These are phyloP conservation scores for Emesis furor DNA, from an alignment of 2,888 invertebrate species.

Conservation along the genomic window DNA sequence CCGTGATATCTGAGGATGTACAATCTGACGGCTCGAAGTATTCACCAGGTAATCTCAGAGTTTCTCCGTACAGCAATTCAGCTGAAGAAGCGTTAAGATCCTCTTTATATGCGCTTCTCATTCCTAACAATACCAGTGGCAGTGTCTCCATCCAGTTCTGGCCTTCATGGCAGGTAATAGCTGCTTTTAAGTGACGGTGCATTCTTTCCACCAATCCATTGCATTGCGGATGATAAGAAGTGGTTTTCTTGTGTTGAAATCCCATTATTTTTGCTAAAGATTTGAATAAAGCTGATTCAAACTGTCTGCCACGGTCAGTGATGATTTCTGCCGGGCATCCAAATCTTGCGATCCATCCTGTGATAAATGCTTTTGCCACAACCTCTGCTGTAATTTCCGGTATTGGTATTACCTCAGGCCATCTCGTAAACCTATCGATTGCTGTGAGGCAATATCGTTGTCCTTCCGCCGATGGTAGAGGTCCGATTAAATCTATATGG, in stretches of 20 bases:
- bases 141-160: background rate
- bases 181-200: background rate
- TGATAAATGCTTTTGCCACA: slow-evolving; percentile 70
- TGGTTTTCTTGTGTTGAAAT: background rate
- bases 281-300: slow-evolving; percentile 44
- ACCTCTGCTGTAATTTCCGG: no score
- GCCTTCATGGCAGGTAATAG: background rate
- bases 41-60: background rate
- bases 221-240: no score
- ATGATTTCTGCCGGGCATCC: slow-evolving; percentile 45
- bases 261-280: background rate
- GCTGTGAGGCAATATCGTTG: no score
- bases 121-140: background rate
- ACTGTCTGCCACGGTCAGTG: slow-evolving; percentile 70
- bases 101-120: background rate
- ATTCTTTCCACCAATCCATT: background rate
- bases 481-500: no score
- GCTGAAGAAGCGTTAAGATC: background rate
- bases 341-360: slow-evolving; percentile 72
- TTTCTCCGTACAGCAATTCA: background rate
- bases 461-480: no score
- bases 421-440: no score
- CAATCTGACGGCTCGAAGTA: background rate
- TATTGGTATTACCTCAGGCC: no score
- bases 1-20: background rate